Conservation (phyloP, 2,797 vertebrate genomes). For the Dromococcyx pavoninus region DNA sequence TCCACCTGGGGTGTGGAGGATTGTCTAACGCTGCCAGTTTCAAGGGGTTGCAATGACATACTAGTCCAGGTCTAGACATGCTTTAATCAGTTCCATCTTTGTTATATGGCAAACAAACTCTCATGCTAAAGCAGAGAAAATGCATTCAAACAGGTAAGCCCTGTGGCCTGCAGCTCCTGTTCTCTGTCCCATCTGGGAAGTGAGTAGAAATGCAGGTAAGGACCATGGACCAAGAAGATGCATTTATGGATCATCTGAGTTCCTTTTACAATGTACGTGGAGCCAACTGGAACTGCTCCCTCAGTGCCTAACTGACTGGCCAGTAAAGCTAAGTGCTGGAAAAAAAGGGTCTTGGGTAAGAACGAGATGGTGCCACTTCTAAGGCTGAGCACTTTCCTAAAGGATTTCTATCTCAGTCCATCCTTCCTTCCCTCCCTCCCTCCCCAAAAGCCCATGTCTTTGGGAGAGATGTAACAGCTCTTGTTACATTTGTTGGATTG, state of each 20-base stretch:
- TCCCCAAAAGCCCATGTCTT: neutral
- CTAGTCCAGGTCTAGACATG: slow-evolving; percentile 49
- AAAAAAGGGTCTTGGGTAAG: neutral
- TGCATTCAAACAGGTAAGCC: neutral
- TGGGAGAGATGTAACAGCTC: neutral
- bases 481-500: neutral
- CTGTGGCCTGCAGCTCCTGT: neutral
- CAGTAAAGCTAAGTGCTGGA: neutral
- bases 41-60: slow-evolving; percentile 30
- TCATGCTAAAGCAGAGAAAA: neutral
- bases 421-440: neutral
- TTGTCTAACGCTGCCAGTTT: slow-evolving; percentile 38
- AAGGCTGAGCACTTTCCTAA: neutral
- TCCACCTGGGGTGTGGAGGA: slow-evolving; percentile 54
- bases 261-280: neutral
- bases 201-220: neutral
- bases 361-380: neutral
- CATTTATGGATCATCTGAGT: neutral
- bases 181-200: neutral
- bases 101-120: slow-evolving; percentile 5
- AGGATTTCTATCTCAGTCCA: neutral
- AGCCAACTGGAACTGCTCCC: neutral
- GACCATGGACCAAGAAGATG: neutral
- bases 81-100: slow-evolving; percentile 46
- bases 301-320: neutral